Evolutionary conservation across 2,888 invertebrate species (phyloP), one percentile per base, ranked within the genome.

Genomic region (Lasius fuliginosus): DNA sequence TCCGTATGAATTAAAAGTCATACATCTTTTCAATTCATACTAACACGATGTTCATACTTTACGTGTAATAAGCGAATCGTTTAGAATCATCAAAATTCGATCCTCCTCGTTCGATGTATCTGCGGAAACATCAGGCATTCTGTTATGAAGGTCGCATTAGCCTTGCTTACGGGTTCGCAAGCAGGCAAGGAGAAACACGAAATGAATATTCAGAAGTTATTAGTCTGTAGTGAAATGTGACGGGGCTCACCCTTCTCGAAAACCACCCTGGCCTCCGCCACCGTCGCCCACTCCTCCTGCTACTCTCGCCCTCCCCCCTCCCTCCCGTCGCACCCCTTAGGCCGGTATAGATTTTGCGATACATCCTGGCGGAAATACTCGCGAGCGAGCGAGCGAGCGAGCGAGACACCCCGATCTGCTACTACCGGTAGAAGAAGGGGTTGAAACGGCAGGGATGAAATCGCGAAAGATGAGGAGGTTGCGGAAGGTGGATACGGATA

Each of bases 121-220:
- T 27, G 36, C 60, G 4, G 18, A 8, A 60, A 12, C 73, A 23
- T 60, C 60, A 23, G 5, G 30, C 64, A 56, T 82, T 60, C 77
- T 89, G 91, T 90, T 94, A 93, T 94, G 94, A 92, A 92, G 89
- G 94, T 91, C 92, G 94, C 94, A 93, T 94, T 93, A 94, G 89
- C 91, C 91, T 92, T 94, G 94, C 93, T 94, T 93, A 90, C 90
- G 90, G 90, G 88, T 88, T 88, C 90, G 91, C 93, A 90, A 92
- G 93, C 92, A 93, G 93, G 93, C 94, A 93, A 94, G 94, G 93
- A 94, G 94, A 94, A 94, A 94, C 95, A 94, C 93, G 94, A 95
- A 94, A 95, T 95, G 95, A 95, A 94, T 95, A 95, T 94, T 95
- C 94, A 95, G 94, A 94, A 94, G 94, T 94, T 94, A 95, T 94